Evolutionary conservation across 2,797 vertebrate genomes (phyloP).

Genomic region (Lithobates pipiens): DNA sequence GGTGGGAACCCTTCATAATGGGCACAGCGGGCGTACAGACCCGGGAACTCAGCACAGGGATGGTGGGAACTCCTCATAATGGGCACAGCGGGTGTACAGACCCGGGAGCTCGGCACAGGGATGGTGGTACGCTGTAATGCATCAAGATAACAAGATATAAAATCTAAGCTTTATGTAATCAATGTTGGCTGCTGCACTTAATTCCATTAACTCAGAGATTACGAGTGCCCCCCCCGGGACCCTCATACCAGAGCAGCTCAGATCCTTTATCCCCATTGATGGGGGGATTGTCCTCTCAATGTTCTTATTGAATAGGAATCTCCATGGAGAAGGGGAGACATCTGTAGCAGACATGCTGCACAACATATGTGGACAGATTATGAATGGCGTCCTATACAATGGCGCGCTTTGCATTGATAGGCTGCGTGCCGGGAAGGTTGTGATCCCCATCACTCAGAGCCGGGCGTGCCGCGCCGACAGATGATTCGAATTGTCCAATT

Average conservation of each 20-base stretch:
- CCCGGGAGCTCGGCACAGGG: too few relatives aligned
- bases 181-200: too few relatives aligned
- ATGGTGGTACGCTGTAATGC: too few relatives aligned
- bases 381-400: constrained; percentile 23
- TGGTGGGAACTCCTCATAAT: too few relatives aligned
- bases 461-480: constrained; percentile 22
- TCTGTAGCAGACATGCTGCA: not conserved
- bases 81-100: too few relatives aligned
- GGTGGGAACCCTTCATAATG: too few relatives aligned
- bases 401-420: constrained; percentile 5
- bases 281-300: constrained; percentile 1
- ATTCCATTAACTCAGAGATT: too few relatives aligned
- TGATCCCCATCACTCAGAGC: constrained; percentile 29
- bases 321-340: constrained; percentile 7
- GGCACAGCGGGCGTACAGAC: too few relatives aligned
- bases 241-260: not conserved
- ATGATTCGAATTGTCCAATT: constrained; percentile 9
- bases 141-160: too few relatives aligned
- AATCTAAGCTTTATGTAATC: too few relatives aligned
- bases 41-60: too few relatives aligned
- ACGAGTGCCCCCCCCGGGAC: not conserved
- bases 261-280: not conserved
- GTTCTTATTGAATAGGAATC: constrained; percentile 16
- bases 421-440: constrained; percentile 34
- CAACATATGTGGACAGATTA: constrained; percentile 36